phyloP scores from a whole-genome alignment of 2,888 invertebrate genomes.

The Podotricha telesiphe region DNA sequence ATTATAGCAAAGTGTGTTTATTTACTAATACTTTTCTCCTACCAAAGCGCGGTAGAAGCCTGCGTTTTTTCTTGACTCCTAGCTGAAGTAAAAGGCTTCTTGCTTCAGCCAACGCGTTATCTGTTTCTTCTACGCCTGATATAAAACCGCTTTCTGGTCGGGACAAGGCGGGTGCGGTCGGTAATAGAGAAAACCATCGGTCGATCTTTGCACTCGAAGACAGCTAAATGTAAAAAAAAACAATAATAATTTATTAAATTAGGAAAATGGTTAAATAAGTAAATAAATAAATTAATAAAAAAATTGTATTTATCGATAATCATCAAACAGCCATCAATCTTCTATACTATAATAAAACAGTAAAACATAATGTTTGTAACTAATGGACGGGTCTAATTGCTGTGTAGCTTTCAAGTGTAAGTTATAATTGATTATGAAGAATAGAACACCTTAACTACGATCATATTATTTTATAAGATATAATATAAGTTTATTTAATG shows the following conservation, averaged over 20 bases:
- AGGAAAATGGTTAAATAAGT: neutral
- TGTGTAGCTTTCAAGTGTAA: too few relatives aligned
- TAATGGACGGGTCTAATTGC: too few relatives aligned
- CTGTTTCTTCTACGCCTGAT: slow-evolving; percentile 85
- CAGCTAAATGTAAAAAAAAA: slow-evolving; percentile 75
- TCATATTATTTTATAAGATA: too few relatives aligned
- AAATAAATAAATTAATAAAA: neutral
- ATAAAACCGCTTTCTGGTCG: slow-evolving; percentile 91
- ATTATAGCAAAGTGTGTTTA: slow-evolving; percentile 72
- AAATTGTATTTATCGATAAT: too few relatives aligned
- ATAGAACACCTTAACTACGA: too few relatives aligned
- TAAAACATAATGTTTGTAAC: too few relatives aligned
- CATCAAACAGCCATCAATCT: too few relatives aligned
- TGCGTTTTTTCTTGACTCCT: slow-evolving; percentile 87
- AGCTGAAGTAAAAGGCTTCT: slow-evolving; percentile 87
- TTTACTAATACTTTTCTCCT: slow-evolving; percentile 88
- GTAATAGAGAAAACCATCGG: slow-evolving; percentile 90
- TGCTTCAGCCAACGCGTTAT: slow-evolving; percentile 86
- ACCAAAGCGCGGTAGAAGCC: slow-evolving; percentile 87
- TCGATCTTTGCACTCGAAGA: slow-evolving; percentile 91
- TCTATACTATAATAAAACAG: too few relatives aligned
- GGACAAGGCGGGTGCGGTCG: slow-evolving; percentile 84
- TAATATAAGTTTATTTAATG: too few relatives aligned
- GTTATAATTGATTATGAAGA: too few relatives aligned
- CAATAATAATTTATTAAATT: neutral